phyloP scores from a whole-genome alignment of 2,888 invertebrate genomes.

The Autographa pulchrina region DNA sequence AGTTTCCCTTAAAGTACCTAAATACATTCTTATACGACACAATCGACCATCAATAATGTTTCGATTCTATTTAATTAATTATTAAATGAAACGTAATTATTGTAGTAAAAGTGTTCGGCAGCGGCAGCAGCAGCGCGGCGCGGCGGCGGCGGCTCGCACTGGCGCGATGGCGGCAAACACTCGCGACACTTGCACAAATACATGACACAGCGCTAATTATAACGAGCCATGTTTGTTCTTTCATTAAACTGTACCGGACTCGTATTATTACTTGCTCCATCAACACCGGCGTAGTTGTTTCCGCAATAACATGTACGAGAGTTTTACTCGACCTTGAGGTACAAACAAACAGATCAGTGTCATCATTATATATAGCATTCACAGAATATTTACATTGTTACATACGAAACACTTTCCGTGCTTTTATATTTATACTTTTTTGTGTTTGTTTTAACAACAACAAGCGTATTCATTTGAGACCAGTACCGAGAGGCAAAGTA shows the following conservation, averaged over 20 bases:
- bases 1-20: too few relatives aligned
- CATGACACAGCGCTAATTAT: conserved; percentile 38
- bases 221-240: conserved; percentile 13
- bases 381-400: conserved; percentile 3
- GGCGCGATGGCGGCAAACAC: conserved; percentile 21
- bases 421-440: not conserved
- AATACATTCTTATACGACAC: too few relatives aligned
- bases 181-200: conserved; percentile 48
- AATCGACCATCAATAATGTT: too few relatives aligned
- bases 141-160: not conserved
- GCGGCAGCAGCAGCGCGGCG: not conserved
- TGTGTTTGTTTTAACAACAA: too few relatives aligned
- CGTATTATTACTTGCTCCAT: not conserved
- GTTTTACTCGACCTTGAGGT: not conserved
- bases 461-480: not conserved
- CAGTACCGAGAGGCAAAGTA: not conserved
- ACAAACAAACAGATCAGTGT: not conserved
- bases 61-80: too few relatives aligned
- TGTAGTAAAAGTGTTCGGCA: not conserved
- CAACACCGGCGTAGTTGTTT: not conserved
- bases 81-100: too few relatives aligned
- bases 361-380: conserved; percentile 1
- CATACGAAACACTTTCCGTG: not conserved
- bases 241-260: conserved; percentile 14
- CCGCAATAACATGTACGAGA: not conserved